A percentile compares a stretch with the other conserved stretches of the same genome.
Evolutionary conservation across 2,797 vertebrate species (phyloP).

Genomic region (Ciconia nigra): DNA sequence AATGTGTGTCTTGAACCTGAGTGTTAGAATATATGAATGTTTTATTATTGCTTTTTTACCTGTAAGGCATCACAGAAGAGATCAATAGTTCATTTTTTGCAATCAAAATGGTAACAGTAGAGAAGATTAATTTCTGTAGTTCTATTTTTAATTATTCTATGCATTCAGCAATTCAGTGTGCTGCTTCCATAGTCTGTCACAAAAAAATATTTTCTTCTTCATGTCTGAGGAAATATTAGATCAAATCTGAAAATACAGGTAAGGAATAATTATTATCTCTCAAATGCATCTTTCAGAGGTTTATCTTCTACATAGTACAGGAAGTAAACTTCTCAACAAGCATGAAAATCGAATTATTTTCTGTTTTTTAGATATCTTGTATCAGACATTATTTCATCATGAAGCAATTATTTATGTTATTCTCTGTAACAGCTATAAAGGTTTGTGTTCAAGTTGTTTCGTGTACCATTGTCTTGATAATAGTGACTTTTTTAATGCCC

Average conservation of each 20-base stretch:
- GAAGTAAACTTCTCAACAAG: neutral
- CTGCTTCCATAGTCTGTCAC: neutral
- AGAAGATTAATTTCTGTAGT: neutral
- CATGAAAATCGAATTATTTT: neutral
- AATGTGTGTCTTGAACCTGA: neutral
- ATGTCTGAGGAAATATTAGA: neutral
- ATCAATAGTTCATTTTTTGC: neutral
- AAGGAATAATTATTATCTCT: neutral
- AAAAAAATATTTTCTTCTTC: neutral
- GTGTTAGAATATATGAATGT: neutral
- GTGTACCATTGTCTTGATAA: neutral
- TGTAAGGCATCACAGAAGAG: neutral
- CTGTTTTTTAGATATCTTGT: accelerated
- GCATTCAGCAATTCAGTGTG: neutral
- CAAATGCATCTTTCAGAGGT: neutral
- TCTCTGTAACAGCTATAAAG: neutral
- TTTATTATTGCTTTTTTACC: neutral
- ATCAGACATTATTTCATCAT: neutral
- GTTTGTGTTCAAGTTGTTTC: neutral
- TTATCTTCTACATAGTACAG: neutral
- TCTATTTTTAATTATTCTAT: neutral
- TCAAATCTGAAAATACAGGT: neutral
- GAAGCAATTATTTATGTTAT: neutral
- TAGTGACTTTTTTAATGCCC: neutral
- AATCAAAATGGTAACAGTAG: neutral